Evolutionary conservation across 2,888 invertebrate species (phyloP).

Genomic region (Hydraecia micacea): DNA sequence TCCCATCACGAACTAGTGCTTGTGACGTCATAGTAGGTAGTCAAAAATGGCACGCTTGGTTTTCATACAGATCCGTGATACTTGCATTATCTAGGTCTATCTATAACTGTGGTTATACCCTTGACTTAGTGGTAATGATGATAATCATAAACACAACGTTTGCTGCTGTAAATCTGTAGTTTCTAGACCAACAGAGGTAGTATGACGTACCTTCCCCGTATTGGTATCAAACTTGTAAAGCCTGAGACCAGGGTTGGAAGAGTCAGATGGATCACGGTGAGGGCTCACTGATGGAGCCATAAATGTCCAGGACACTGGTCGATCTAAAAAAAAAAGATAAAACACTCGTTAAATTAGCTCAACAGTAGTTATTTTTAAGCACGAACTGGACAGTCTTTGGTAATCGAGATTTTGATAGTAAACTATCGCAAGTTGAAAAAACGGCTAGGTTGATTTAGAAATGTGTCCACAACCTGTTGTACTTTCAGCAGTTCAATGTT

Average conservation of each 20-base stretch:
- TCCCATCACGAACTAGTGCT: too few species aligned
- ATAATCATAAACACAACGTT: too few species aligned
- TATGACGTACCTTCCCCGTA: conserved; percentile 93
- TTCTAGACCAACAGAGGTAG: background rate
- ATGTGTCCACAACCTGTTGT: background rate
- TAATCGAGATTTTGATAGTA: background rate
- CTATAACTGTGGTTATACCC: too few species aligned
- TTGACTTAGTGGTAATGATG: too few species aligned
- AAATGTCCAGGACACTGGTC: conserved; percentile 96
- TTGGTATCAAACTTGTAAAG: conserved; percentile 97
- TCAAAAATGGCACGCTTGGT: too few species aligned
- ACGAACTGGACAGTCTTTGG: background rate
- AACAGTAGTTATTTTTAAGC: background rate
- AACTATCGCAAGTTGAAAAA: background rate
- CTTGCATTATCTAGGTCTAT: too few species aligned
- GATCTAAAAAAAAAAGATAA: conserved; percentile 88
- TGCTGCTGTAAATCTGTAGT: background rate
- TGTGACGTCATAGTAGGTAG: too few species aligned
- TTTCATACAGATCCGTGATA: too few species aligned
- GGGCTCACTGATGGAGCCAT: conserved; percentile 97
- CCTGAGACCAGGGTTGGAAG: conserved; percentile 96
- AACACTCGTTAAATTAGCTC: background rate
- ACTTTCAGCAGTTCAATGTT: background rate
- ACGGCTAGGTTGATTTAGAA: background rate
- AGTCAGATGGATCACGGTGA: conserved; percentile 93